These are phyloP conservation scores for Electrona antarctica DNA, from an alignment of 2,113 vertebrate genomes.

Conservation along the genomic window DNA sequence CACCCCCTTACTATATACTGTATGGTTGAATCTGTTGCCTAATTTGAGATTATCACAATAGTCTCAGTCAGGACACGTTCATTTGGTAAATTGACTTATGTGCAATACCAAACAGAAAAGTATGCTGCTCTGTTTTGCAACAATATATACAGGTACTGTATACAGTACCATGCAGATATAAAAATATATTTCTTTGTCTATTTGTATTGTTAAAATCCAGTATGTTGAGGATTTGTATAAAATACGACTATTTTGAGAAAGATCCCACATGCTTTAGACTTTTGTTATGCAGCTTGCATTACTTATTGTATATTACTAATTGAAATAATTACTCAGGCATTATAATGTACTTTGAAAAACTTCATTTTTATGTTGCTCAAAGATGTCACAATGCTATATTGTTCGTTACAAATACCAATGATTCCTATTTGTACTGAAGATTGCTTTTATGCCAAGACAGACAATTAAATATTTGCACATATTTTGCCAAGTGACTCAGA, in stretches of 20 bases:
- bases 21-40: neutral
- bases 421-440: slow-evolving; percentile 58
- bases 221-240: neutral
- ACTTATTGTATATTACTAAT: slow-evolving; percentile 4
- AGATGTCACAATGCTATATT: slow-evolving; percentile 38
- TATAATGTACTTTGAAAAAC: slow-evolving; percentile 37
- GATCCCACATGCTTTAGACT: neutral
- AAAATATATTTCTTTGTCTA: neutral
- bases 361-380: slow-evolving; percentile 44
- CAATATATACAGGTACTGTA: neutral
- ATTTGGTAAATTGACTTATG: neutral
- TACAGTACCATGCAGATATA: neutral
- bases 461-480: slow-evolving; percentile 70
- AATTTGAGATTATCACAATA: neutral
- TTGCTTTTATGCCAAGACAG: slow-evolving; percentile 43
- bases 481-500: slow-evolving; percentile 33
- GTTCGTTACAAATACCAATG: slow-evolving; percentile 42
- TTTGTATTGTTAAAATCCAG: neutral
- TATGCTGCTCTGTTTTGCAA: neutral
- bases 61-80: neutral
- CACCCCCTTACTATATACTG: neutral
- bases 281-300: neutral
- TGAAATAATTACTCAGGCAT: slow-evolving; percentile 31
- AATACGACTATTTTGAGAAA: neutral
- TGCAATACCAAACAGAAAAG: neutral